Conservation (phyloP, 1,140 invertebrate genomes). For the Brachionus plicatilis region DNA sequence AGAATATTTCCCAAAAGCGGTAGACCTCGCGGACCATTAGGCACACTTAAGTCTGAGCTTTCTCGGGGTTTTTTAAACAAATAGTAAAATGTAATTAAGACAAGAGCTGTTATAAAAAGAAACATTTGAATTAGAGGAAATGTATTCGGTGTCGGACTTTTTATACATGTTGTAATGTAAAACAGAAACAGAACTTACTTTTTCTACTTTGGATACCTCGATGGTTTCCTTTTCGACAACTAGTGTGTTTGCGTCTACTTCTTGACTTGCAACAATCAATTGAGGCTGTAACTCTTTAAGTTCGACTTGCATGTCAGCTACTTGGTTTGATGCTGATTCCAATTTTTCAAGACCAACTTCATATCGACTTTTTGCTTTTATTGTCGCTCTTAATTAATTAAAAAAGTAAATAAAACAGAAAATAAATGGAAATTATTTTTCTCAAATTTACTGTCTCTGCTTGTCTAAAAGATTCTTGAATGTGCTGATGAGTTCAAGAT, state of each 20-base stretch:
- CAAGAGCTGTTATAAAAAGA: neutral
- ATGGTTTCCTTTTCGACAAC: conserved; percentile 65
- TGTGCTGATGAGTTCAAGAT: conserved; percentile 56
- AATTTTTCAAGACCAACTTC: conserved; percentile 58
- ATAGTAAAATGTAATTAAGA: neutral
- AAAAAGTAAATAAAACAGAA: neutral
- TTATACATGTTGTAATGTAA: neutral
- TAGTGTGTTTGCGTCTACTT: conserved; percentile 92
- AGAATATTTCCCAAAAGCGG: conserved; percentile 46
- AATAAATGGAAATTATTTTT: neutral
- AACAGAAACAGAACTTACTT: conserved; percentile 44
- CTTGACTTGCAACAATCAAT: conserved; percentile 78
- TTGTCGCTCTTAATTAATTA: conserved; percentile 16
- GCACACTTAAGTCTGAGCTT: conserved; percentile 32
- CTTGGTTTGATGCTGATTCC: conserved; percentile 61
- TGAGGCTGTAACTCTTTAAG: conserved; percentile 79
- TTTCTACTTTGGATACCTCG: conserved; percentile 57
- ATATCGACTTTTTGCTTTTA: conserved; percentile 45
- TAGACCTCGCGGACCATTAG: conserved; percentile 42
- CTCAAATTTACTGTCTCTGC: conserved; percentile 61
- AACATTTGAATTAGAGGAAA: neutral
- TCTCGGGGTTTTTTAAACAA: neutral
- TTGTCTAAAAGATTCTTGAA: conserved; percentile 53
- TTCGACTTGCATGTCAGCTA: conserved; percentile 65
- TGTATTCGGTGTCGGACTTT: neutral